Base-by-base conservation (phyloP, 1,140 invertebrate species). In the Pogonomyrmex californicus region DNA sequence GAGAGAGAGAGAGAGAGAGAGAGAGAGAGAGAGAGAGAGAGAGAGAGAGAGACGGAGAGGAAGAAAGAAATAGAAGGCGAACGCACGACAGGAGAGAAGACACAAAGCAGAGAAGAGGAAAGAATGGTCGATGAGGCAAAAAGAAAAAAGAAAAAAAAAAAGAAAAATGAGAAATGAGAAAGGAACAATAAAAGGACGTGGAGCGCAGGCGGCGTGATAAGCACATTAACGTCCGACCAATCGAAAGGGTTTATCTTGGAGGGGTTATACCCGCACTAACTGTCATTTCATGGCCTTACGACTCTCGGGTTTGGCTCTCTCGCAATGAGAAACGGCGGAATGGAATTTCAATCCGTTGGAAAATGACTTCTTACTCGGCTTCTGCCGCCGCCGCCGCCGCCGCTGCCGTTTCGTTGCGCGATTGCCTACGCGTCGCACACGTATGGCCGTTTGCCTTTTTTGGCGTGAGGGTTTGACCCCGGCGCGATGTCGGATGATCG, bases 331-430 rank as follows among this genome's bases (percentile, higher is more conserved):
- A 86, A 76, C 71, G 49, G 76, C 51, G 38, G 44, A 85, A 76
- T 87, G 86, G 86, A 87, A 87, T 87, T 87, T 87, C 81, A 87
- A 85, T 85, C 82, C 81, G 81, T 87, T 62, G 81, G 70, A 87
- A 87, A 87, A 87, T 85, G 81, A 68, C 85, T 82, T 82, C 63
- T 73, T 86, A 23, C 63, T 12, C 49, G 47, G n/a, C 83, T 63
- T 66, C 58, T 56, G 36, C 82, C 38, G 51, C 68, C 47, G 33
- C 51, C 36, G 78, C 30, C 30, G 10, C 33, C n/a, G 54, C 5
- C 60, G 60, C 14, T 33, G 78, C n/a, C 41, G 65, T 36, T 33
- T 49, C 33, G 14, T 54, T 30, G 71, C 49, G 62, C 49, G 49
- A 36, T 66, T 62, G 49, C 10, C 62, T 66, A 66, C 62, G 73